Evolutionary conservation across 2,113 vertebrate species (phyloP), one percentile per base, ranked within the genome.

Genomic region (Bufo bufo): DNA sequence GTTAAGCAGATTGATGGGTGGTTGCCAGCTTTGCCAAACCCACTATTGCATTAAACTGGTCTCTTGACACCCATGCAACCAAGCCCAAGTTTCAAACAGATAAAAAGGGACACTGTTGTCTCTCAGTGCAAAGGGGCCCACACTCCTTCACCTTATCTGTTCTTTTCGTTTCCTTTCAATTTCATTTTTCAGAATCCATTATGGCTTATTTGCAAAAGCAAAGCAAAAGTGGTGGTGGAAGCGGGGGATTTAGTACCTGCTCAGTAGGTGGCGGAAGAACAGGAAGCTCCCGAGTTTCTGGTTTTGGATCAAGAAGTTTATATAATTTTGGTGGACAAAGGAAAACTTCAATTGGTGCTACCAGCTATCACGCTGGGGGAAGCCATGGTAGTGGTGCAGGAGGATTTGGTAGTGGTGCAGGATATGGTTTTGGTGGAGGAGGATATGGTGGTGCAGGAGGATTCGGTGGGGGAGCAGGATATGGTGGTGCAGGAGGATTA

Each of bases 261-360:
- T 89, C 87, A 91, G 90, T 90, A 0, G 92, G 93, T 5, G 92
- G 92, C 19, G 92, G 91, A 14, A 91, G 92, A 78, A n/a, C 77
- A 2, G 52, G 85, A 69, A 77, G 93, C 43, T 52, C 84, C 65
- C 88, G 12, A 47, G 17, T 80, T 0, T 66, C 65, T 12, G 91
- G 90, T 14, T 95, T 94, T 10, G 91, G 91, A 89, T 95, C 94
- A 90, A 91, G 54, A 20, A 96, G 95, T 52, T 91, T 95, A 11
- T 91, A 93, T n/a, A 93, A n/a, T 87, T 66, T 95, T 19, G 94
- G 95, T 23, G 92, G 94, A 83, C 89, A 80, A 0, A 85, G 90
- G 81, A 94, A 92, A 71, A 93, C 93, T 11, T 91, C 93, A 85
- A 90, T 91, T 85, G 93, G 92, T 0, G 89, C 89, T 90, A 0